Evolutionary conservation across 2,888 invertebrate genomes (phyloP).

Genomic region (Eueremaeus valkanovi): DNA sequence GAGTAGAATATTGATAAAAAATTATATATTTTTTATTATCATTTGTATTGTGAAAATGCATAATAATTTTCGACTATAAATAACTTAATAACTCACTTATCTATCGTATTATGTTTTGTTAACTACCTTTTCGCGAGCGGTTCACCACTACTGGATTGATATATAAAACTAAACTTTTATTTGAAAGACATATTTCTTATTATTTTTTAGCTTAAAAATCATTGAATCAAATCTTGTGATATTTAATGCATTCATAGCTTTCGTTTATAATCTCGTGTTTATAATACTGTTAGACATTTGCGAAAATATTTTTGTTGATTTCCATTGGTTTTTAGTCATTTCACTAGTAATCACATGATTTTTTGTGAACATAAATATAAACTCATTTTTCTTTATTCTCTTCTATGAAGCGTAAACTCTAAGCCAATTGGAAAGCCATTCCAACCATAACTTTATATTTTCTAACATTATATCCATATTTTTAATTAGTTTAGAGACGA

Average conservation of each 20-base stretch:
- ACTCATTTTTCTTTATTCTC: not conserved
- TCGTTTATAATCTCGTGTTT: not conserved
- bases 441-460: too few relatives aligned
- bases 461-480: too few relatives aligned
- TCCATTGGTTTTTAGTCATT: not conserved
- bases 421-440: too few relatives aligned
- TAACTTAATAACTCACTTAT: not conserved
- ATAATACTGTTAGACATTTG: not conserved
- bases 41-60: too few relatives aligned
- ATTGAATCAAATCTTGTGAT: constrained; percentile 1
- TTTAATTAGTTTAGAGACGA: too few relatives aligned
- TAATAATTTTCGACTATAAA: not conserved
- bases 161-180: not conserved
- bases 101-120: too few relatives aligned
- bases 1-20: too few relatives aligned
- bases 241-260: not conserved
- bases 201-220: not conserved
- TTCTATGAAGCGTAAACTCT: too few relatives aligned
- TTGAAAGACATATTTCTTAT: not conserved
- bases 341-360: not conserved
- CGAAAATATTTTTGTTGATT: not conserved
- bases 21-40: too few relatives aligned
- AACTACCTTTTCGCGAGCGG: not conserved
- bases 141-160: not conserved
- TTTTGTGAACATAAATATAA: too few relatives aligned